Conservation (phyloP, 2,113 vertebrate genomes). For the Indri indri region DNA sequence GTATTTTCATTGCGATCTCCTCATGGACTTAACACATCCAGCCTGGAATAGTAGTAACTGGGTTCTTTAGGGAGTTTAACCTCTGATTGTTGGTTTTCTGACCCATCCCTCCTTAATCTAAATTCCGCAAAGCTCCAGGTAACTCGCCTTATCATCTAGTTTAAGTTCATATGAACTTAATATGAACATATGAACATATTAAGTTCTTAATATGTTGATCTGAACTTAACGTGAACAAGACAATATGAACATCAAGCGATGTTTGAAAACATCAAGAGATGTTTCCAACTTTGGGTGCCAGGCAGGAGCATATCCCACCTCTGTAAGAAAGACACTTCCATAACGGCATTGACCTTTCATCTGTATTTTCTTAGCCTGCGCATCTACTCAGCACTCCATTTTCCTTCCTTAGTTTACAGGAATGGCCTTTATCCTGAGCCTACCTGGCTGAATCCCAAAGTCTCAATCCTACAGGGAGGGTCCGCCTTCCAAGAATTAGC, state of each 20-base stretch:
- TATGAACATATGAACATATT: too few relatives aligned
- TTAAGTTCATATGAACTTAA: too few relatives aligned
- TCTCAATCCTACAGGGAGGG: background rate
- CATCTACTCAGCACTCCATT: too few relatives aligned
- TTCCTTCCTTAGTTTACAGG: too few relatives aligned
- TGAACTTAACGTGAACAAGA: too few relatives aligned
- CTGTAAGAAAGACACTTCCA: background rate
- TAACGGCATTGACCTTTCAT: rapidly evolving
- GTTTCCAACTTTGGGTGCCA: too few relatives aligned
- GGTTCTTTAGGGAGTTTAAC: rapidly evolving
- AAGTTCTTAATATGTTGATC: too few relatives aligned
- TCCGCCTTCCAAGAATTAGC: background rate
- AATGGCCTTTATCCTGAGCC: background rate
- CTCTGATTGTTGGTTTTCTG: background rate
- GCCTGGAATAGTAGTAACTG: too few relatives aligned
- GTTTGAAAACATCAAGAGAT: too few relatives aligned
- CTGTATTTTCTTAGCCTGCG: rapidly evolving
- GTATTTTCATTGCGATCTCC: rapidly evolving
- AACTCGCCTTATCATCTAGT: too few relatives aligned
- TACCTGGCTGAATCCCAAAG: background rate
- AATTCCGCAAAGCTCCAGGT: background rate
- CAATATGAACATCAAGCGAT: too few relatives aligned
- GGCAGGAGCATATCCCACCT: rapidly evolving
- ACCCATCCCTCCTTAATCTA: rapidly evolving
- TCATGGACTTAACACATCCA: background rate